A percentile compares a stretch with the other conserved stretches of the same genome.
These are phyloP conservation scores for Parotocinclus haroldoi DNA, from an alignment of 2,797 vertebrate genomes.

Conservation along the genomic window DNA sequence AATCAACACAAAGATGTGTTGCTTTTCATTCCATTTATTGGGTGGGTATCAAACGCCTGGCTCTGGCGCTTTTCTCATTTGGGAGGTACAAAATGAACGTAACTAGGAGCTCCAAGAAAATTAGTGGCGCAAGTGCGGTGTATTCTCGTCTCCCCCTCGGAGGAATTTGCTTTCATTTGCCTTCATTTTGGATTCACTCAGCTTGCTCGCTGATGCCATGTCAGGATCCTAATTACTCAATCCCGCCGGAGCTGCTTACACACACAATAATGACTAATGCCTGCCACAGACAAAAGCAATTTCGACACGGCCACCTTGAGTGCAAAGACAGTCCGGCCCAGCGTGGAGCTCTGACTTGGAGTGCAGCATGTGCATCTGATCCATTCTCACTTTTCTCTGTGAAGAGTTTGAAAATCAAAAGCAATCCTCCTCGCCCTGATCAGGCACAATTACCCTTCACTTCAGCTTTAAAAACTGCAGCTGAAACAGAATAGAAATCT, in stretches of 20 bases:
- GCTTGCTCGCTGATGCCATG: slow-evolving; percentile 51
- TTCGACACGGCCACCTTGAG: slow-evolving; percentile 56
- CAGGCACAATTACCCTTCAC: slow-evolving; percentile 33
- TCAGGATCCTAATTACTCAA: slow-evolving; percentile 61
- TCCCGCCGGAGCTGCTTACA: slow-evolving; percentile 53
- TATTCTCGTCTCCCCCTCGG: slow-evolving; percentile 47
- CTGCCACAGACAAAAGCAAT: slow-evolving; percentile 60
- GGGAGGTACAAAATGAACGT: slow-evolving; percentile 56
- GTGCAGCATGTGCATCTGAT: slow-evolving; percentile 27
- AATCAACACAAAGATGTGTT: slow-evolving; percentile 61
- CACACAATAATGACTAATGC: slow-evolving; percentile 58
- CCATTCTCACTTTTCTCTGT: slow-evolving; percentile 5
- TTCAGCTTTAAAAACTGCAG: slow-evolving; percentile 38
- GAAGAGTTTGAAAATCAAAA: slow-evolving; percentile 17
- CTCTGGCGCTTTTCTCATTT: slow-evolving; percentile 56
- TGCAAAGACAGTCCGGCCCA: slow-evolving; percentile 45
- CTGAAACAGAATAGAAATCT: slow-evolving; percentile 43
- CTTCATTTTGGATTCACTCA: slow-evolving; percentile 58
- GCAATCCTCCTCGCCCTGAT: slow-evolving; percentile 24
- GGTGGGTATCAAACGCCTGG: slow-evolving; percentile 44
- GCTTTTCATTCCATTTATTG: slow-evolving; percentile 55
- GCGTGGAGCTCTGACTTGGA: slow-evolving; percentile 19
- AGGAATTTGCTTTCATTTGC: slow-evolving; percentile 61
- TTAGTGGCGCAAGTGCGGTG: slow-evolving; percentile 48
- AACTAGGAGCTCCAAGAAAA: slow-evolving; percentile 58